A percentile compares a stretch with the other conserved stretches of the same genome.
Conservation (phyloP, 2,113 vertebrate genomes). For the Clarias macrocephalus region DNA sequence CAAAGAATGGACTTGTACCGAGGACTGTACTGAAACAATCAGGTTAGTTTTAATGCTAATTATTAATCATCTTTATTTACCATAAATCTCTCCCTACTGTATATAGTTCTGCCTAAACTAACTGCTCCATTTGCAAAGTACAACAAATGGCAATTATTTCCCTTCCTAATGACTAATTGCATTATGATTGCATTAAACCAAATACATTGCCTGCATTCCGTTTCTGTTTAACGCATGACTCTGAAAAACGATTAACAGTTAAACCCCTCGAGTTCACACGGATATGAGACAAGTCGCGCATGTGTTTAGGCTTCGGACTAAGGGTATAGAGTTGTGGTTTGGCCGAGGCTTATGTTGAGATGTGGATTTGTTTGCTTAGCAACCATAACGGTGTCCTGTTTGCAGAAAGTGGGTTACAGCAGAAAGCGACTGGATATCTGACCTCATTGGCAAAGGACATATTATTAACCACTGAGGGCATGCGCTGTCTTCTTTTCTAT, state of each 20-base stretch:
- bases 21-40: background rate
- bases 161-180: slow-evolving; percentile 23
- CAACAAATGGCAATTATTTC: slow-evolving; percentile 27
- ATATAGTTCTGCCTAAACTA: background rate
- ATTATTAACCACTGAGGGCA: slow-evolving; percentile 13
- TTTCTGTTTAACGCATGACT: slow-evolving; percentile 10
- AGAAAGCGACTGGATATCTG: slow-evolving; percentile 19
- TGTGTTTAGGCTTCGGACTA: slow-evolving; percentile 21
- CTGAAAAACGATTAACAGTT: slow-evolving; percentile 24
- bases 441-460: slow-evolving; percentile 30
- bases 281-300: slow-evolving; percentile 26
- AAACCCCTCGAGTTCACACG: slow-evolving; percentile 20
- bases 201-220: background rate
- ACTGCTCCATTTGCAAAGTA: background rate
- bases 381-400: slow-evolving; percentile 44
- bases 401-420: slow-evolving; percentile 35
- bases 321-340: slow-evolving; percentile 39
- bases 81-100: background rate
- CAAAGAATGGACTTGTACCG: background rate
- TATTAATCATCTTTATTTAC: background rate
- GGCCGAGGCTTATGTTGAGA: slow-evolving; percentile 16
- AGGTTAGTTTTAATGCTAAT: background rate
- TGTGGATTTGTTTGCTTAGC: slow-evolving; percentile 46
- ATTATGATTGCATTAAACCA: background rate
- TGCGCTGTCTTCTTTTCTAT: background rate